Evolutionary conservation across 2,888 invertebrate genomes (phyloP).

Genomic region (Pandemis corylana): DNA sequence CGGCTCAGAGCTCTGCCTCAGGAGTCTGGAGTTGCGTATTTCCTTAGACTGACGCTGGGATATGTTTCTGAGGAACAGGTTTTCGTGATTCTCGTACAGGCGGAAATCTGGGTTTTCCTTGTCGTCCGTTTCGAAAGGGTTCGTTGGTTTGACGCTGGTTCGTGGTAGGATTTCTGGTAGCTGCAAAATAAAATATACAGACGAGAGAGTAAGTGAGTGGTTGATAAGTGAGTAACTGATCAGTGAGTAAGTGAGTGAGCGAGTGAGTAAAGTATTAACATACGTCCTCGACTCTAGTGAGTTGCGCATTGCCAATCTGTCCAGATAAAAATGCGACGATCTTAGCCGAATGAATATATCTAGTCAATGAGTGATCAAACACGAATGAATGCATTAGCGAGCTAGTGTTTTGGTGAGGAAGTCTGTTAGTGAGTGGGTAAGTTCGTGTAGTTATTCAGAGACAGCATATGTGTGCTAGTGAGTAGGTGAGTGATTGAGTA

Average conservation of each 20-base stretch:
- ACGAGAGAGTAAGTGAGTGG: not conserved
- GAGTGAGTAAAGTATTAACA: not conserved
- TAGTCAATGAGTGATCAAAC: not conserved
- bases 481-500: no score
- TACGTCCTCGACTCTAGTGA: not conserved
- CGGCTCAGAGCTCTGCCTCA: constrained; percentile 77
- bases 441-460: not conserved
- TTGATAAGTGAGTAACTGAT: not conserved
- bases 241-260: not conserved
- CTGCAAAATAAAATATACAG: constrained; percentile 49
- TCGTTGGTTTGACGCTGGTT: constrained; percentile 61
- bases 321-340: no score
- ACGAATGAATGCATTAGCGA: not conserved
- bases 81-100: constrained; percentile 78
- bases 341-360: no score
- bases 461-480: no score
- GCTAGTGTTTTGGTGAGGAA: no score
- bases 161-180: constrained; percentile 77
- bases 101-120: constrained; percentile 61
- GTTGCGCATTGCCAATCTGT: no score
- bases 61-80: constrained; percentile 73
- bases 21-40: constrained; percentile 65
- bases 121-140: constrained; percentile 69
- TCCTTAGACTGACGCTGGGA: constrained; percentile 77
- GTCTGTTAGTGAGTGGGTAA: not conserved